Evolutionary conservation across 2,888 invertebrate genomes (phyloP), one percentile per base, ranked within the genome.

Genomic region (Athrips mouffetella): DNA sequence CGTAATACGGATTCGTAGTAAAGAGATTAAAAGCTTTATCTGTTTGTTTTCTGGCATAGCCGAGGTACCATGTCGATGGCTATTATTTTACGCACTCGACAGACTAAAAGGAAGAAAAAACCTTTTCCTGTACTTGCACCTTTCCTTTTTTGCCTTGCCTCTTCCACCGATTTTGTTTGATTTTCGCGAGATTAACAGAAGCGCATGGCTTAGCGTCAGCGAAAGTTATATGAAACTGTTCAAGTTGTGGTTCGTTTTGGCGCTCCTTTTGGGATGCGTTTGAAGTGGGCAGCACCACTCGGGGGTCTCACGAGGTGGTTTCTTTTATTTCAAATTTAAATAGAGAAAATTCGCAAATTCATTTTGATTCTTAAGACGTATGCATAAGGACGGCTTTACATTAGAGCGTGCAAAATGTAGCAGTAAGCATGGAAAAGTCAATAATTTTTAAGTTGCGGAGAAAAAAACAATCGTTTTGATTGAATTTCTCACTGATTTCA

Each of bases 1-100:
- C 62, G 57, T 61, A 60, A 60, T 63, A 65, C 60, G 59, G 52
- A 55, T 69, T 60, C 76, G 69, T 63, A 65, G 20, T n/a, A 63
- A 62, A 52, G 30, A 67, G 65, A 69, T 70, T 76, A 52, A 64
- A 78, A 83, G 86, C 87, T 88, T 88, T 86, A 87, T 84, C 86
- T 87, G 87, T 87, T 88, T 88, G 85, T 89, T 89, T 88, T 89
- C 88, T 89, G 87, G 85, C 86, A 89, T 86, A 77, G 84, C 85
- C 84, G 82, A 75, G 70, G 73, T 70, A 73, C 79, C 74, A 70
- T 70, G 70, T 67, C 63, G 65, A 74, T 68, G 63, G 61, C 54
- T 50, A 53, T 60, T 57, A 55, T 68, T 65, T 73, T 71, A 70
- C 70, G 66, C 70, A 73, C 73, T 63, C 65, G 53, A 60, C 63